Base-by-base conservation (phyloP, 2,797 vertebrate species). In the Malurus leucopterus region DNA sequence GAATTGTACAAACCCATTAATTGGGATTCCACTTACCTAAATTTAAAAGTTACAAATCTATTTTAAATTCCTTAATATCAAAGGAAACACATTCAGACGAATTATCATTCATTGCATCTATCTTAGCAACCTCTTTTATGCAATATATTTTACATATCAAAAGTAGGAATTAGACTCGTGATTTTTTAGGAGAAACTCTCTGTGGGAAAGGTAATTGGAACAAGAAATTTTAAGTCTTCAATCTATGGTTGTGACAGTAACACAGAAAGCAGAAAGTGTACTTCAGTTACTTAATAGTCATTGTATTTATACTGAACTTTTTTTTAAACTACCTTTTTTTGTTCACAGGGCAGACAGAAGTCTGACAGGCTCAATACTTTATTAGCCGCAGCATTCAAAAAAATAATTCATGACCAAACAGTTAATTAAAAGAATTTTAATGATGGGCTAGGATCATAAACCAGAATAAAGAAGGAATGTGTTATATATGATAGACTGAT, bases 31-130 rank as follows among this genome's bases (percentile, higher is more conserved):
- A 82, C 40, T 73, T 82, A 71, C 22, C 18, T 71, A 85, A 82
- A 75, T 91, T 85, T 79, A 90, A 90, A 91, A 78, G 81, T 67
- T 74, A 70, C 40, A 94, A 88, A 79, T 46, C 46, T 74, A 57
- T 88, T 86, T 80, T 82, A 67, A 77, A 91, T 51, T 76, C 68
- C 83, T 70, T 73, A 61, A 7, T 86, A 86, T 64, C 72, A 83
- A 82, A 77, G 58, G 7, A 88, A 30, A 73, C 26, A 74, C 13
- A 63, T 59, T 69, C 34, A 78, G 34, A 74, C 53, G 59, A 77
- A 69, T 78, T 91, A 59, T 69, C 41, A 69, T 65, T 89, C 79
- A 55, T 13, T 46, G 36, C 9, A 54, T 90, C 75, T 62, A 38
- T 40, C 29, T 71, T 76, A 82, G 27, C 13, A 64, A 86, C 10